phyloP scores from a whole-genome alignment of 53 echinoderm and acorn worm genomes.

The Actinopyga echinites region DNA sequence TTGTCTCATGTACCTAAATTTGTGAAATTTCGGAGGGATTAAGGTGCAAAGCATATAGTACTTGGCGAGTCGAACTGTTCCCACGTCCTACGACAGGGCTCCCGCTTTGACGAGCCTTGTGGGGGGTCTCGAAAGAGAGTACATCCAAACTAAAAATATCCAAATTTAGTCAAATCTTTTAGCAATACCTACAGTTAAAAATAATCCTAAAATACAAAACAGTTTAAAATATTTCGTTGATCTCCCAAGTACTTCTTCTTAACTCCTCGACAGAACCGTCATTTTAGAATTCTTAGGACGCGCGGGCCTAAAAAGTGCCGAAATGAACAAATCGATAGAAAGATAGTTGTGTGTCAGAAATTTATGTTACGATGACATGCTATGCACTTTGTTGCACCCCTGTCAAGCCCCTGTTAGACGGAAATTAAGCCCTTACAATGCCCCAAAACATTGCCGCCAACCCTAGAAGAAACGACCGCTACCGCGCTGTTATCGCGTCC shows the following conservation, averaged over 20 bases:
- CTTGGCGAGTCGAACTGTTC: no score
- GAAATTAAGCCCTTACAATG: conserved; percentile 34
- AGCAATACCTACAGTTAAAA: conserved; percentile 36
- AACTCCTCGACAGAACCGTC: conserved; percentile 2
- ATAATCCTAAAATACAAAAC: conserved; percentile 22
- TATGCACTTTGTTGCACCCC: conserved; percentile 15
- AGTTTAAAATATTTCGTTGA: conserved; percentile 66
- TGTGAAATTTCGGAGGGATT: no score
- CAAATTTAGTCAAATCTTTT: conserved; percentile 21
- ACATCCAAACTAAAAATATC: not conserved
- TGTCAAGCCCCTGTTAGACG: conserved; percentile 32
- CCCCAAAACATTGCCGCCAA: conserved; percentile 18
- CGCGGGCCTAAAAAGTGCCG: conserved; percentile 46
- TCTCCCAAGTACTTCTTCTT: conserved; percentile 43
- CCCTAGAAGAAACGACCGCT: conserved; percentile 14
- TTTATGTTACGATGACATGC: conserved; percentile 7
- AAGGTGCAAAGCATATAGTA: no score
- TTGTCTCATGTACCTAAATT: no score
- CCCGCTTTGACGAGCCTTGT: no score
- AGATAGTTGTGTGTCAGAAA: conserved; percentile 7
- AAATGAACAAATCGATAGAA: not conserved
- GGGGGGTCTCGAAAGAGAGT: no score
- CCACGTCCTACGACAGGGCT: no score
- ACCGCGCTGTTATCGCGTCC: conserved; percentile 15
- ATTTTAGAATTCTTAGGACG: conserved; percentile 14